phyloP scores from a whole-genome alignment of 1,140 invertebrate species.

The Nymphalis io region DNA sequence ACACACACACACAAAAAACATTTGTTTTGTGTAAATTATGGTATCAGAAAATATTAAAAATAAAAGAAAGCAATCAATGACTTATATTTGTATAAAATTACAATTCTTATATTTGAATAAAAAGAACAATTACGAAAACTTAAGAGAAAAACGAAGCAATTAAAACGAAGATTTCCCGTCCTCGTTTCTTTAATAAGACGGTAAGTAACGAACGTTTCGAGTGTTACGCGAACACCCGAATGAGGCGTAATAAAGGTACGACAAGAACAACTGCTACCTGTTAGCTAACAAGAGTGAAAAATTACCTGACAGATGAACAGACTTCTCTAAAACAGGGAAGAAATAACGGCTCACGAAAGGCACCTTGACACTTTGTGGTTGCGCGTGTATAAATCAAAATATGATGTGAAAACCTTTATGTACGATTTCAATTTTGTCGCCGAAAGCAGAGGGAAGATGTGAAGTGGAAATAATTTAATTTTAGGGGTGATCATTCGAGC shows the following conservation, averaged over 20 bases:
- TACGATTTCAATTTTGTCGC: constrained; percentile 49
- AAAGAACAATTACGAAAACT: constrained; percentile 4
- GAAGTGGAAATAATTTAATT: constrained; percentile 58
- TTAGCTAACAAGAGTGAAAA: constrained; percentile 27
- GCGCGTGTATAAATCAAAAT: constrained; percentile 37
- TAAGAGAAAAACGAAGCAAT: constrained; percentile 15
- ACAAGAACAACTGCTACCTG: constrained; percentile 22
- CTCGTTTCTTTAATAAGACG: constrained; percentile 23
- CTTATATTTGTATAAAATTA: constrained; percentile 3
- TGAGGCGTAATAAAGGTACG: constrained; percentile 10
- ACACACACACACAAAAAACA: neutral
- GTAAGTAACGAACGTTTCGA: constrained; percentile 16
- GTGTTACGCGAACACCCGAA: constrained; percentile 12
- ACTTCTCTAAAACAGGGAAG: constrained; percentile 30
- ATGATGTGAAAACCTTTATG: constrained; percentile 34
- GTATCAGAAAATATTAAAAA: neutral
- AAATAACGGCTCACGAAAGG: constrained; percentile 38
- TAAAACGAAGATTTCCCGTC: constrained; percentile 16
- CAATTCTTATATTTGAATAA: constrained; percentile 5
- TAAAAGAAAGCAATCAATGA: neutral
- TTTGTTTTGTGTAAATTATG: neutral
- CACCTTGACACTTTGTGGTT: constrained; percentile 29
- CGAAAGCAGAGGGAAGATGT: constrained; percentile 33
- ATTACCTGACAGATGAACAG: constrained; percentile 31
- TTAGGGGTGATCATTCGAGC: constrained; percentile 48